Evolutionary conservation across 2,888 invertebrate genomes (phyloP).

Genomic region (Serrognathus titanus): DNA sequence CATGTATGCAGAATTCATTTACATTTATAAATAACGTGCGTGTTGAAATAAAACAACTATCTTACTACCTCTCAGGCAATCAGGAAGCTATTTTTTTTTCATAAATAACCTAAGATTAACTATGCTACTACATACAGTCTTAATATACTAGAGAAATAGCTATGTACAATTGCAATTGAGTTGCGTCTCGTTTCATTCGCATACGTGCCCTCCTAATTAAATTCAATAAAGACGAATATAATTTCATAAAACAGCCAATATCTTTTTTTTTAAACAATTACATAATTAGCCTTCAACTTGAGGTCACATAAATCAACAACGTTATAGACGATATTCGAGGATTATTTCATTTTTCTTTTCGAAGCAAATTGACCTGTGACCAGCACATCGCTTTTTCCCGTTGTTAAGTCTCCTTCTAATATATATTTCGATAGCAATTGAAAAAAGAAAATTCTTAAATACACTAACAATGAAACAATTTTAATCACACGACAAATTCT

Average conservation of each 20-base stretch:
- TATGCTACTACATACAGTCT: conserved; percentile 34
- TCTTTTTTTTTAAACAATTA: too few relatives aligned
- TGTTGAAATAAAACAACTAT: conserved; percentile 7
- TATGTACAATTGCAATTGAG: conserved; percentile 25
- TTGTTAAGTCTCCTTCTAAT: too few relatives aligned
- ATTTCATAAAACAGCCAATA: too few relatives aligned
- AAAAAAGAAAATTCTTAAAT: neutral
- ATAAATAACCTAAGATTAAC: conserved; percentile 22
- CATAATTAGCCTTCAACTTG: too few relatives aligned
- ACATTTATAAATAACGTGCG: neutral
- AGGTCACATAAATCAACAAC: too few relatives aligned
- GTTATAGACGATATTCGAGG: too few relatives aligned
- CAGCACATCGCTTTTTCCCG: too few relatives aligned
- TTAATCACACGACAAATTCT: neutral
- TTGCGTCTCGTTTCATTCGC: too few relatives aligned
- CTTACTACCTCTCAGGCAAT: conserved; percentile 21
- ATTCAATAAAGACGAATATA: neutral
- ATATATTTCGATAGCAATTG: neutral
- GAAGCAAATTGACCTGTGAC: too few relatives aligned
- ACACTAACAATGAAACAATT: conserved; percentile 1
- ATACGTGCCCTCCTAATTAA: neutral
- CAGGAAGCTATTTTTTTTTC: conserved; percentile 16
- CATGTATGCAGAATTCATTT: too few relatives aligned
- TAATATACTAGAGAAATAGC: conserved; percentile 32
- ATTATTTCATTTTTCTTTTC: too few relatives aligned